Evolutionary conservation across 2,797 vertebrate genomes (phyloP).

Genomic region (Emys orbicularis): DNA sequence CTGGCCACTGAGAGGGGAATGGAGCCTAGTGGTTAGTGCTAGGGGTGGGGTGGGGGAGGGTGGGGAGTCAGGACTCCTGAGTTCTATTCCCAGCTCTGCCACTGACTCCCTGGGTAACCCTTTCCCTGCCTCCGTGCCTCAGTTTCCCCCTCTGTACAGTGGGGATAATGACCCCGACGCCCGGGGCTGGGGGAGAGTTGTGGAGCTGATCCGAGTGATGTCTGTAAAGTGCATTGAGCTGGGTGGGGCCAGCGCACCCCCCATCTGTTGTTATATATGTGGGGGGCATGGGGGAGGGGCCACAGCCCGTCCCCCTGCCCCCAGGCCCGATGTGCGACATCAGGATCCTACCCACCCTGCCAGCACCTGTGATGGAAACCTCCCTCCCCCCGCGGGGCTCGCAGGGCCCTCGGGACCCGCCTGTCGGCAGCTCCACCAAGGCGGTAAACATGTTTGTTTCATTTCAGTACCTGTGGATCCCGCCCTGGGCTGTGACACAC

Average conservation of each 20-base stretch:
- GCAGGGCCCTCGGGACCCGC: neutral
- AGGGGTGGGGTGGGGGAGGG: neutral
- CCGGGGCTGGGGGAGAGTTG: accelerated
- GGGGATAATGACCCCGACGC: neutral
- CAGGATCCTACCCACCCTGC: neutral
- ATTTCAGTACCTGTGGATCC: neutral
- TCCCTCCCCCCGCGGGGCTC: neutral
- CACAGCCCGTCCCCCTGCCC: neutral
- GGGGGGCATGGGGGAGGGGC: neutral
- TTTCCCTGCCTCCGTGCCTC: neutral
- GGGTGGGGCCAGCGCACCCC: neutral
- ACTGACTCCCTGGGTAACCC: neutral
- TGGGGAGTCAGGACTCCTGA: neutral
- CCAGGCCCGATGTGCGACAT: neutral
- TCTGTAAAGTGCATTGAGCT: neutral
- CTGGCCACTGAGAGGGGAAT: neutral
- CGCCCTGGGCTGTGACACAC: neutral
- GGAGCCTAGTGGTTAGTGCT: neutral
- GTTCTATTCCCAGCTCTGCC: conserved; percentile 42
- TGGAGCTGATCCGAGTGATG: neutral
- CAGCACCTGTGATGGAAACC: neutral
- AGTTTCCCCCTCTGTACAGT: neutral
- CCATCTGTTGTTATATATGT: neutral
- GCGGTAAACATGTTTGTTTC: conserved; percentile 63
- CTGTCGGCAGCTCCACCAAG: neutral